Percentiles rank a stretch among this genome's conserved stretches.
phyloP scores from a whole-genome alignment of 2,888 invertebrate genomes.

The Xestia rhomboidea region DNA sequence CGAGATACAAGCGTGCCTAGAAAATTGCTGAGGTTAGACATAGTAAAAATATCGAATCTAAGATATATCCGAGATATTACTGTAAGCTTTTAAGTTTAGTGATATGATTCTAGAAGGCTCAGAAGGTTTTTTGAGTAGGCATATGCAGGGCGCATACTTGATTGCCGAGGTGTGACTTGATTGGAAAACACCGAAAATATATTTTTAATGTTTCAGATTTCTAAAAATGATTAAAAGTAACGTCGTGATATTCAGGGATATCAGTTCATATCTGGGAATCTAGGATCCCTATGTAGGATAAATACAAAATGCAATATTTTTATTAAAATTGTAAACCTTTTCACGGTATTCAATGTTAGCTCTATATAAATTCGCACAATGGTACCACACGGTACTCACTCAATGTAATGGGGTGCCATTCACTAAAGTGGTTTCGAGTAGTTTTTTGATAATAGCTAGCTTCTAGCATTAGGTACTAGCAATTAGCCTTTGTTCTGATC shows the following conservation, averaged over 20 bases:
- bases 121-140: not conserved
- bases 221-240: not conserved
- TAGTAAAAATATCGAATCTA: constrained; percentile 23
- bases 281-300: not conserved
- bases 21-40: constrained; percentile 7
- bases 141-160: not conserved
- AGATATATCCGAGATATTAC: constrained; percentile 14
- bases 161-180: not conserved
- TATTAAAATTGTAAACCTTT: not conserved
- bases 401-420: constrained; percentile 28
- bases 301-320: constrained; percentile 1
- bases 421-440: constrained; percentile 22
- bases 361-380: constrained; percentile 42
- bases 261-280: not conserved
- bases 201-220: not conserved
- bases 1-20: not conserved
- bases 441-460: constrained; percentile 27
- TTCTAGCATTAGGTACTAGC: constrained; percentile 17
- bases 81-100: constrained; percentile 25
- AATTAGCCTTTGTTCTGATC: constrained; percentile 40
- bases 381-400: constrained; percentile 20
- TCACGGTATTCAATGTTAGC: constrained; percentile 8
- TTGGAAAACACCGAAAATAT: not conserved
- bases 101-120: not conserved
- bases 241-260: not conserved